Evolutionary conservation across 2,113 vertebrate genomes (phyloP).

Genomic region (Chionis minor): DNA sequence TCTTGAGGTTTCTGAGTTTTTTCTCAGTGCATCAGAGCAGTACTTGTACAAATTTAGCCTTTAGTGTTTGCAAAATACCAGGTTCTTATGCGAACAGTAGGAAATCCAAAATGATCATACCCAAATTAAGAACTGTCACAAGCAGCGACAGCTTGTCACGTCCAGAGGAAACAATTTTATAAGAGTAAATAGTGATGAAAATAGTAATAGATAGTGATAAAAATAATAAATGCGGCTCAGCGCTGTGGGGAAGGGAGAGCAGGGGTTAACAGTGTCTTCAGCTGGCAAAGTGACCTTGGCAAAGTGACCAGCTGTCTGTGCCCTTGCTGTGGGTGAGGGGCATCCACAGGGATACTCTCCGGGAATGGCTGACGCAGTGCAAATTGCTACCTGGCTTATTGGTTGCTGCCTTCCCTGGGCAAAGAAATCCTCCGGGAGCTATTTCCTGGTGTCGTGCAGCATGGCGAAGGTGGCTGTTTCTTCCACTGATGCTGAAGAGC

Average conservation of each 20-base stretch:
- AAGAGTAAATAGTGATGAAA: not conserved
- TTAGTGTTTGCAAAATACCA: not conserved
- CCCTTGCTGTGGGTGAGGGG: not conserved
- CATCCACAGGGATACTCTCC: not conserved
- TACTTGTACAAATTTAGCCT: not conserved
- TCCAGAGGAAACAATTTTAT: not conserved
- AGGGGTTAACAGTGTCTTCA: not conserved
- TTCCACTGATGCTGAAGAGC: not conserved
- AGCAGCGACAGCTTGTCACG: not conserved
- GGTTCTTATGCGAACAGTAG: not conserved
- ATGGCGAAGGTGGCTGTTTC: accelerated
- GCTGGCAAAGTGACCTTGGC: not conserved
- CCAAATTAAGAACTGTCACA: not conserved
- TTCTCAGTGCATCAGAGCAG: not conserved
- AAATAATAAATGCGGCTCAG: not conserved
- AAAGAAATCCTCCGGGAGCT: not conserved
- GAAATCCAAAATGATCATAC: not conserved
- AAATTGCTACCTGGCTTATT: not conserved
- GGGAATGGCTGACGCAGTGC: not conserved
- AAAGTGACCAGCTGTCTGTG: not conserved
- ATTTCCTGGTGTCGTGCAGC: not conserved
- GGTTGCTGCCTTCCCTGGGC: not conserved
- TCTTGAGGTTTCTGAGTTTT: not conserved
- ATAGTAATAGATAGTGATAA: not conserved
- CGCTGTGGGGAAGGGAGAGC: not conserved